Base-by-base conservation (phyloP, 2,797 vertebrate genomes). In the Masticophis lateralis region DNA sequence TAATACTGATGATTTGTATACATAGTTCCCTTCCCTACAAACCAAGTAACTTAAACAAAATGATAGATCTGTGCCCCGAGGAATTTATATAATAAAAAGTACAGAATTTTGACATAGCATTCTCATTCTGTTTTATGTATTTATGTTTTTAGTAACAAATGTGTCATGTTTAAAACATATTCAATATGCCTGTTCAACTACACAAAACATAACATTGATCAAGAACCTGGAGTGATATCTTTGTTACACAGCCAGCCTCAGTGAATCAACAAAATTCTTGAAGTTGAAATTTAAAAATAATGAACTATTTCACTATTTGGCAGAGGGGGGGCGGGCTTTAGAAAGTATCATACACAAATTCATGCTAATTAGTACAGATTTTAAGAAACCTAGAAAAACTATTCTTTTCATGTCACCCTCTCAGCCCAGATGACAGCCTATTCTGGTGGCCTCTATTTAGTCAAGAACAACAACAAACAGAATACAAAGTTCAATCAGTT, bases 301-400 rank as follows among this genome's bases (percentile, higher is more conserved):
- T 47, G 37, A 83, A 47, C 20, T 47, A 83, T 43, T 47, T 47
- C 74, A 83, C 37, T 83, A 83, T 43, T 83, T 83, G 74, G 37
- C 0, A 2, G 28, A 12, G 3, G 10, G 4, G 4, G 22, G 10
- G 1, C 3, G 43, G 20, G 2, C 43, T 47, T 20, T 47, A 47
- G 79, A 47, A 83, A 10, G 10, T 47, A 10, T 83, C 79, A 47
- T 11, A 43, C 37, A 83, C 37, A 25, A 20, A 22, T 25, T 47
- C 47, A 47, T 47, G 43, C 20, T 47, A 47, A 25, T 47, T 5
- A 47, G 37, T 27, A 47, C 22, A 83, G 20, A 83, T 83, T 83
- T 83, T 83, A 83, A 83, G 20, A 47, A 79, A 83, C 43, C 10
- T 83, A 25, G 79, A 47, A 83, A 47, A 25, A 47, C 79, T 47